A percentile compares a stretch with the other conserved stretches of the same genome.
Conservation (phyloP, 2,797 vertebrate species). For the Stomatorhinus walkeri region DNA sequence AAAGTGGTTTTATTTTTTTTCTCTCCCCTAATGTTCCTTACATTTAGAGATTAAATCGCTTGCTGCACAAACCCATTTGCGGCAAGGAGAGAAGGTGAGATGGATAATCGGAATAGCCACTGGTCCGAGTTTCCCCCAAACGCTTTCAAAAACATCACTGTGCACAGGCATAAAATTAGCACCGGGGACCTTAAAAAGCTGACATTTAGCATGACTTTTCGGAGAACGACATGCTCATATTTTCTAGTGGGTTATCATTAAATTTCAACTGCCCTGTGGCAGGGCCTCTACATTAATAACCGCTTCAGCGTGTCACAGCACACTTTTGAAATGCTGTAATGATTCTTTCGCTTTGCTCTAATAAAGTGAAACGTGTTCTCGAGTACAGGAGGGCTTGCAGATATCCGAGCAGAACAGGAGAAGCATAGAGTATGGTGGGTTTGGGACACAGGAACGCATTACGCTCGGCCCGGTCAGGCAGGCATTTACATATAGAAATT, state of each 20-base stretch:
- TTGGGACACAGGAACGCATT: not conserved
- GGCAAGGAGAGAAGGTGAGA: constrained; percentile 96
- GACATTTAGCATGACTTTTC: constrained; percentile 99
- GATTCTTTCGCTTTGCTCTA: constrained; percentile 99
- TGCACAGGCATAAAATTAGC: constrained; percentile 99
- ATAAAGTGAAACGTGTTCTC: constrained; percentile 99
- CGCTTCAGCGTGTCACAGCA: constrained; percentile 98
- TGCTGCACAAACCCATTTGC: constrained; percentile 99
- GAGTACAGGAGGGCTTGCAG: constrained; percentile 89
- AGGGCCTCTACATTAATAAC: constrained; percentile 99
- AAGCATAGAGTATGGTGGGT: constrained; percentile 55
- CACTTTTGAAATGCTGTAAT: constrained; percentile 88
- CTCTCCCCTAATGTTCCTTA: constrained; percentile 86
- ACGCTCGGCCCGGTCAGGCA: not conserved
- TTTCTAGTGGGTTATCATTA: constrained; percentile 99
- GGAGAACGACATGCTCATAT: constrained; percentile 99
- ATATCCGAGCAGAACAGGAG: constrained; percentile 83
- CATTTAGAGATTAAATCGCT: constrained; percentile 99
- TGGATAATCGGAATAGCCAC: constrained; percentile 99
- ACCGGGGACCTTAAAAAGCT: constrained; percentile 98
- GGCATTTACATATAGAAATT: not conserved
- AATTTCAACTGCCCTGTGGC: constrained; percentile 99
- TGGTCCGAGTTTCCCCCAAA: constrained; percentile 99
- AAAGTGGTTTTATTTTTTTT: constrained; percentile 81
- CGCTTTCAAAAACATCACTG: constrained; percentile 99